Conservation (phyloP, 2,113 vertebrate genomes). For the Crotalus viridis region DNA sequence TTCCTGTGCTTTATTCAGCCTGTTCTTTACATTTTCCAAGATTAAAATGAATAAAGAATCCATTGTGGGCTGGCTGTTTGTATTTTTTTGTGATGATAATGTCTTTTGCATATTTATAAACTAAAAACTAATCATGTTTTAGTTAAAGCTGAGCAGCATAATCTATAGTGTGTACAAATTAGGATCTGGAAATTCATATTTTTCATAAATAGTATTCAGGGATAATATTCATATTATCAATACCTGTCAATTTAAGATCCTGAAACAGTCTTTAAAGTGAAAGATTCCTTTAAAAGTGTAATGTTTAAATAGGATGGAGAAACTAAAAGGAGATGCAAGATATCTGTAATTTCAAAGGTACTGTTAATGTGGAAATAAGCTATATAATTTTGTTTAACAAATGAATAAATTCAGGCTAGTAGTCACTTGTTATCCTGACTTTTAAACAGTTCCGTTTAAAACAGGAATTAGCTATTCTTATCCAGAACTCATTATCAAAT, state of each 20-base stretch:
- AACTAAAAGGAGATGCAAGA: not conserved
- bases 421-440: not conserved
- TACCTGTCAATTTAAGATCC: not conserved
- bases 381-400: not conserved
- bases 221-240: not conserved
- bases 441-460: not conserved
- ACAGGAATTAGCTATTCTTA: not conserved
- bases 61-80: slow-evolving; percentile 9
- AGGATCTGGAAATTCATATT: not conserved
- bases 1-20: not conserved
- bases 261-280: not conserved
- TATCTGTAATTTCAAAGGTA: not conserved
- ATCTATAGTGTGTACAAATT: not conserved
- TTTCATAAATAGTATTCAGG: not conserved
- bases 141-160: not conserved
- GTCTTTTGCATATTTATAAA: slow-evolving; percentile 11
- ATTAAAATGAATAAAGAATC: slow-evolving; percentile 9
- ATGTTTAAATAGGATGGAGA: not conserved
- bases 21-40: not conserved
- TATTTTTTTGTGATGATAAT: slow-evolving; percentile 1
- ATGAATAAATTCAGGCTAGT: not conserved
- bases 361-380: not conserved
- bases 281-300: not conserved
- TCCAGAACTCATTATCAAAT: not conserved
- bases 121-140: not conserved